Evolutionary conservation across 2,888 invertebrate genomes (phyloP).

Genomic region (Ophion ventricosus): DNA sequence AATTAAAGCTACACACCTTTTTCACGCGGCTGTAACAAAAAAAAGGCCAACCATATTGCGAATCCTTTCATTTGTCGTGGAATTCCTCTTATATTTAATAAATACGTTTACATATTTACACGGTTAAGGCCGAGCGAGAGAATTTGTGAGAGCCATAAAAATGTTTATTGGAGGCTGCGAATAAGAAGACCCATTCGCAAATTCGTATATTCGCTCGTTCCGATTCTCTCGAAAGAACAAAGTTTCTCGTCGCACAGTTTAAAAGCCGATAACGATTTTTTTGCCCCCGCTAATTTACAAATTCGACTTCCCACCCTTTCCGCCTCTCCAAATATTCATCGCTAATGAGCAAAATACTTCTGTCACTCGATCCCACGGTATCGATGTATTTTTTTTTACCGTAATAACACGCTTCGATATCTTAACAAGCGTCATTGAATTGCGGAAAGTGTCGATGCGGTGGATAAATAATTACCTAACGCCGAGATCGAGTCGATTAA

Average conservation of each 20-base stretch:
- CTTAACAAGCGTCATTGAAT: background rate
- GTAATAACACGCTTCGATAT: background rate
- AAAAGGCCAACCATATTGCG: background rate
- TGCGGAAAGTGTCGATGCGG: background rate
- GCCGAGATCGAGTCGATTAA: slow-evolving; percentile 41
- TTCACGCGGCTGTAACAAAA: background rate
- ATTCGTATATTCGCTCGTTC: background rate
- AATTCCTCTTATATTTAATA: background rate
- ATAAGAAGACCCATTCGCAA: background rate
- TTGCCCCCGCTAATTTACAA: slow-evolving; percentile 7
- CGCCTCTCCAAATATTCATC: background rate
- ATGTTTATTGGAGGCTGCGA: slow-evolving; percentile 10
- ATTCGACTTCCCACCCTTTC: background rate
- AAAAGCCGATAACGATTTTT: slow-evolving; percentile 23
- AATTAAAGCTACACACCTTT: background rate
- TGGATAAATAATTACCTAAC: slow-evolving; percentile 55
- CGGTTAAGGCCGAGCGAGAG: background rate
- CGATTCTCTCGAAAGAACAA: background rate
- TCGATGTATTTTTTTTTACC: background rate
- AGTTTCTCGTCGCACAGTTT: slow-evolving; percentile 21
- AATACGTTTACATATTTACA: background rate
- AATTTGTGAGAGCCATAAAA: slow-evolving; percentile 50
- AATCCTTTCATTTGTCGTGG: background rate
- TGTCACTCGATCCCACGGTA: background rate
- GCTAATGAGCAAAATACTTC: slow-evolving; percentile 6